Percentiles rank a stretch among this genome's conserved stretches.
These are phyloP conservation scores for Stichodactyla helianthus DNA, from an alignment of 64 coral and sea anemone genomes.

Conservation along the genomic window DNA sequence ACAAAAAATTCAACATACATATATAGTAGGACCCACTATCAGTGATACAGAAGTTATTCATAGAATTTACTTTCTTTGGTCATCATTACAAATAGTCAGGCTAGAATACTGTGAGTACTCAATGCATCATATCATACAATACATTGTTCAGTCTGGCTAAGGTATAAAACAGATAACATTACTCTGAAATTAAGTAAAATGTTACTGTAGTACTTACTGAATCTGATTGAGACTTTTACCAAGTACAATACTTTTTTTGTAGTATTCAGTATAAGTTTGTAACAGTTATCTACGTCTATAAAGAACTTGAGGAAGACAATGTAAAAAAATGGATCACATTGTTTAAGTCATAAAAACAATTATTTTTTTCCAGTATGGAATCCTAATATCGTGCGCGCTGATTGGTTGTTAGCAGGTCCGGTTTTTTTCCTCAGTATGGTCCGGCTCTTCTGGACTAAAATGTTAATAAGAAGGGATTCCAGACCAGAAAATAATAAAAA, in stretches of 20 bases:
- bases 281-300: neutral
- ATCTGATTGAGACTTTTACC: too few relatives aligned
- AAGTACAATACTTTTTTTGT: too few relatives aligned
- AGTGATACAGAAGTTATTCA: neutral
- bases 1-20: too few relatives aligned
- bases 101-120: neutral
- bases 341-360: neutral
- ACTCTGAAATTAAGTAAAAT: neutral
- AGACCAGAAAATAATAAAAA: too few relatives aligned
- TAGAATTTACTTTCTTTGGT: neutral
- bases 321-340: neutral
- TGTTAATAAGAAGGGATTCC: too few relatives aligned
- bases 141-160: neutral
- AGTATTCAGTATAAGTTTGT: neutral
- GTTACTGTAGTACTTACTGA: neutral
- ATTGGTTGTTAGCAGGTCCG: too few relatives aligned
- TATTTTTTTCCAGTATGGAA: too few relatives aligned
- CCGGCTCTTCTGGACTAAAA: too few relatives aligned
- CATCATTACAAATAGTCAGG: constrained; percentile 6
- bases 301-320: neutral
- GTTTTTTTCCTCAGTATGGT: too few relatives aligned
- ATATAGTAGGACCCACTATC: neutral
- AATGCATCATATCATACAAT: neutral
- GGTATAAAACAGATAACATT: neutral
- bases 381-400: too few relatives aligned